Conservation (phyloP, 2,888 invertebrate genomes). For the Acronicta aceris region DNA sequence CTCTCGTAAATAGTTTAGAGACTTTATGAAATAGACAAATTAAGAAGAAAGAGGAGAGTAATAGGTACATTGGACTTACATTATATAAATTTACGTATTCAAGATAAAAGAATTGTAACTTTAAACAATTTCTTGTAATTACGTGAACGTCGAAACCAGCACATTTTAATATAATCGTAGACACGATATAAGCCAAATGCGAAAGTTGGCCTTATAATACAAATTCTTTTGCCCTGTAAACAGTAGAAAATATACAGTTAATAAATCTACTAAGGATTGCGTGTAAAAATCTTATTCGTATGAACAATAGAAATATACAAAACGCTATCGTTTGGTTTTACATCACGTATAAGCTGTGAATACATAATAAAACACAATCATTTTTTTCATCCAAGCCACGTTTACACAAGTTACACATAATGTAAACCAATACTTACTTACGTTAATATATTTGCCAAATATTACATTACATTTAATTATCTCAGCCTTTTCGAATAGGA, state of each 20-base stretch:
- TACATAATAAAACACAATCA: constrained; percentile 56
- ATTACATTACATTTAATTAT: constrained; percentile 82
- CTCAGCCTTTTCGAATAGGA: constrained; percentile 89
- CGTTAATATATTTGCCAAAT: constrained; percentile 80
- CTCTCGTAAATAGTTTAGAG: constrained; percentile 10
- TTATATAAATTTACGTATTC: constrained; percentile 18
- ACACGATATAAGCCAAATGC: constrained; percentile 33
- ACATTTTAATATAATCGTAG: constrained; percentile 29
- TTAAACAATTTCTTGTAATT: constrained; percentile 10
- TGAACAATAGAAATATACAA: constrained; percentile 86
- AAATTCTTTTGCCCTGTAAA: constrained; percentile 65
- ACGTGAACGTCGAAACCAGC: constrained; percentile 52
- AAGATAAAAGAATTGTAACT: constrained; percentile 43
- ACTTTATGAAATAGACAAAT: constrained; percentile 17
- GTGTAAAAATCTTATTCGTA: constrained; percentile 81
- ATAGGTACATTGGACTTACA: constrained; percentile 8
- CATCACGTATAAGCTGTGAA: constrained; percentile 73
- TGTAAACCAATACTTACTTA: constrained; percentile 72
- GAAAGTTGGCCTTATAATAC: constrained; percentile 47
- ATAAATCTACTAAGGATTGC: constrained; percentile 78
- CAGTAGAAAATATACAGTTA: constrained; percentile 83
- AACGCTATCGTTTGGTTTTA: constrained; percentile 81
- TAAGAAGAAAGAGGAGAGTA: constrained; percentile 20
- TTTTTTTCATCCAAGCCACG: constrained; percentile 46
- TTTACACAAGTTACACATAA: constrained; percentile 63